phyloP scores from a whole-genome alignment of 2,888 invertebrate species.

The Nomada ferruginata region DNA sequence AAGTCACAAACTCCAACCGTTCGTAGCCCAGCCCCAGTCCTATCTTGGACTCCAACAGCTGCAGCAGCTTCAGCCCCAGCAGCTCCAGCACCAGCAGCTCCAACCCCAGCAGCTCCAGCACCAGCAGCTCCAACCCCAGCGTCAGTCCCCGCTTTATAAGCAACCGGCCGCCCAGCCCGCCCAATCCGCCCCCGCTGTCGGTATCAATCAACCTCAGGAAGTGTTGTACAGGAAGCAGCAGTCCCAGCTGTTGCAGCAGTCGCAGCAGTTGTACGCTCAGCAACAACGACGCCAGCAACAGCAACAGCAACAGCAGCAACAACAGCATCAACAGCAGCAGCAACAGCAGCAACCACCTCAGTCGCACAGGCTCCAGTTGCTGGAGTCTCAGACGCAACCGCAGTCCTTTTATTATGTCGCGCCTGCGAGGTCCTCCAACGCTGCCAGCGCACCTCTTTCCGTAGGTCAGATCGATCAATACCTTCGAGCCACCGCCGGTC shows the following conservation, averaged over 20 bases:
- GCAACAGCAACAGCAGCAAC: slow-evolving; percentile 88
- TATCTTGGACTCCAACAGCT: slow-evolving; percentile 87
- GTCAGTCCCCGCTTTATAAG: slow-evolving; percentile 75
- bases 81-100: slow-evolving; percentile 77
- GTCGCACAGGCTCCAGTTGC: slow-evolving; percentile 82
- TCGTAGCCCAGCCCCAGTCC: slow-evolving; percentile 87
- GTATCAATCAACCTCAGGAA: slow-evolving; percentile 78
- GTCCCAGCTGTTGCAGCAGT: slow-evolving; percentile 87
- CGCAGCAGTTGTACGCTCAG: slow-evolving; percentile 88
- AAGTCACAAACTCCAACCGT: slow-evolving; percentile 91
- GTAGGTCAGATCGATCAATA: slow-evolving; percentile 92
- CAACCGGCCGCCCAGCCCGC: slow-evolving; percentile 71
- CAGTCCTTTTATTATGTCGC: slow-evolving; percentile 83
- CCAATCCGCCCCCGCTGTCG: slow-evolving; percentile 81
- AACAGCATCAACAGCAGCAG: slow-evolving; percentile 84
- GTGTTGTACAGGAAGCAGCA: slow-evolving; percentile 87
- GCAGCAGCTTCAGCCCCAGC: slow-evolving; percentile 82
- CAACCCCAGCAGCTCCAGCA: slow-evolving; percentile 74
- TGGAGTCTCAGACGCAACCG: slow-evolving; percentile 80
- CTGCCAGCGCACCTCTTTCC: slow-evolving; percentile 83
- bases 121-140: slow-evolving; percentile 78
- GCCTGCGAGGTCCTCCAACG: slow-evolving; percentile 83
- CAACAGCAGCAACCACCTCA: slow-evolving; percentile 82
- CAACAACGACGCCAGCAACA: slow-evolving; percentile 88
- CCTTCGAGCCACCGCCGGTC: slow-evolving; percentile 85